Evolutionary conservation across 2,797 vertebrate species (phyloP), one percentile per base, ranked within the genome.

Genomic region (Sebastes nivosus): DNA sequence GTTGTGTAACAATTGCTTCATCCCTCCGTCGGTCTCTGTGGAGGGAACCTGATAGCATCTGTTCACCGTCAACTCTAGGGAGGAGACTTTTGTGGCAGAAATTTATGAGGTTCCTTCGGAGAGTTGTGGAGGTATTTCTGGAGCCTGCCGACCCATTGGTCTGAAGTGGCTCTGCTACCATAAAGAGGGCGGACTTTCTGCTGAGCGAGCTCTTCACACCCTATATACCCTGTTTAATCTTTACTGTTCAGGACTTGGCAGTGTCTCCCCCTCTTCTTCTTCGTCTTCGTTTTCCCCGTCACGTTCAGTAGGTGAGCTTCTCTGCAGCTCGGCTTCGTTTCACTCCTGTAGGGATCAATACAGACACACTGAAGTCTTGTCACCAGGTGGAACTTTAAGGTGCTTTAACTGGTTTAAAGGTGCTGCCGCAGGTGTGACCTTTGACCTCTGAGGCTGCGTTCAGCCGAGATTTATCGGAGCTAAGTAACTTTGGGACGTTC

Each of bases 101-200:
- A 83, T 93, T 89, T 84, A 91, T 1, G 88, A 93, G 77, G 75
- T 87, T 89, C 80, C 72, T 67, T 78, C 10, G 2, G 25, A 72
- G 80, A 81, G 79, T 88, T 89, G 75, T 12, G 7, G 64, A 58
- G 88, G 87, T 96, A 96, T 96, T 96, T 95, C 92, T 93, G 93
- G 94, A 91, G 67, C 81, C 89, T 79, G 81, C 24, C 7, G 90
- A 82, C 86, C 89, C 72, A 95, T 95, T 95, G 94, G 94, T 93
- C 92, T 91, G 75, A 81, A 73, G 77, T 84, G 87, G 66, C 87
- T 88, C 79, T 75, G 90, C 70, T 91, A 91, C 95, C 94, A 94
- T 95, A 95, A 94, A 91, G 78, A 95, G 94, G 87, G 22, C 80
- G 42, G 85, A 8, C 46, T 68, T 70, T 89, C 67, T 83, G 92